These are phyloP conservation scores for Leptothorax acervorum DNA, from an alignment of 2,888 invertebrate species.

Conservation along the genomic window DNA sequence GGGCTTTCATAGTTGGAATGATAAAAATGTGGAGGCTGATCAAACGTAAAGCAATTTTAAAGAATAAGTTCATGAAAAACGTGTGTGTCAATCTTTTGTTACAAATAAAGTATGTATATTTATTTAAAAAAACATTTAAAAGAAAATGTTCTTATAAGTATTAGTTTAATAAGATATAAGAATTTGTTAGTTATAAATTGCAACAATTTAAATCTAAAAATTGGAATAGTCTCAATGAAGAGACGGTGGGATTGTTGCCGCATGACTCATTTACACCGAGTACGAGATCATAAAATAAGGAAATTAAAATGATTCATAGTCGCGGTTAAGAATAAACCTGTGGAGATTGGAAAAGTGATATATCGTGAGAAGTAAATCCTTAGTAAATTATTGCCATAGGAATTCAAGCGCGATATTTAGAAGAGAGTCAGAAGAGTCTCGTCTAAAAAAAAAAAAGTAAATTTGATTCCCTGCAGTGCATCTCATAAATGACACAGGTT, in stretches of 20 bases:
- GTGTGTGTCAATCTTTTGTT: too few relatives aligned
- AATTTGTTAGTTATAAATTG: background rate
- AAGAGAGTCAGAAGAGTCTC: background rate
- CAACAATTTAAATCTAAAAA: background rate
- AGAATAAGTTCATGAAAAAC: too few relatives aligned
- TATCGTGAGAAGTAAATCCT: conserved; percentile 28
- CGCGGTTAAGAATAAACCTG: conserved; percentile 6
- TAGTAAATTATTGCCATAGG: background rate
- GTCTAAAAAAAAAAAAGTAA: background rate
- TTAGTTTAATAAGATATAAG: background rate
- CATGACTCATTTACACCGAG: background rate
- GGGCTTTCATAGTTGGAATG: too few relatives aligned
- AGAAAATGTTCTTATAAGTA: background rate
- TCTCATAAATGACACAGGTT: background rate
- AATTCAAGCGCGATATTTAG: conserved; percentile 13
- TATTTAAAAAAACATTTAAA: background rate
- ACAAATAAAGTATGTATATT: background rate
- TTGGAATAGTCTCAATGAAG: background rate
- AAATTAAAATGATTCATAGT: conserved; percentile 32
- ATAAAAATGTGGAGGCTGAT: too few relatives aligned
- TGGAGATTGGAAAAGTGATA: conserved; percentile 25
- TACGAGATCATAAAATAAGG: background rate
- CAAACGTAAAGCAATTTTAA: too few relatives aligned
- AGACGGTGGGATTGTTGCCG: background rate
- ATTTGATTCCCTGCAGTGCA: background rate